Base-by-base conservation (phyloP, 2,113 vertebrate species). In the Syngnathus scovelli region DNA sequence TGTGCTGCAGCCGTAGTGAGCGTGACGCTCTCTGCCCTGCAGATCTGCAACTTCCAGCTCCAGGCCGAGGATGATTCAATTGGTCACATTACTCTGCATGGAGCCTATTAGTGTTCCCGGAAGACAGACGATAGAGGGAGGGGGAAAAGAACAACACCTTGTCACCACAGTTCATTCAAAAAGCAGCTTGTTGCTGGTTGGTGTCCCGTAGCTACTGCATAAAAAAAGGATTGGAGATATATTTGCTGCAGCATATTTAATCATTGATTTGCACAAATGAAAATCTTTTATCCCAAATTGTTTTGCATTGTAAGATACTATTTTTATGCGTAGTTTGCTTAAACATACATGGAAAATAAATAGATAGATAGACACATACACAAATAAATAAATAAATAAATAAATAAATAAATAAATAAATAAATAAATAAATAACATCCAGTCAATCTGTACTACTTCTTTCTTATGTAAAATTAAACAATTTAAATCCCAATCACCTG, bases 61-160 rank as follows among this genome's bases (percentile, higher is more conserved):
- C 81, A 56, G 69, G 85, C 84, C 89, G 88, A 93, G 83, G 90
- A 86, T 94, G 92, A 95, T 94, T 90, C 89, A 90, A 92, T 94
- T 95, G 94, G 94, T 95, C 94, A 93, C 90, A 94, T 93, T 91
- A 90, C 90, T 91, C 95, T 94, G 92, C 92, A 93, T 93, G 95
- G 90, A 93, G 94, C 94, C 56, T 91, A 93, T 97, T 95, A 95
- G 89, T 90, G 92, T 92, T 94, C 92, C 92, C 83, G 70, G 81
- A 87, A 83, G 85, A 83, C 81, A 67, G 71, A 78, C 70, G 79
- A 85, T 60, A 64, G 75, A 69, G 64, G 78, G 68, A 74, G 82
- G 76, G 65, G 74, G 59, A 15, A 23, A 74, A 75, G 78, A 86
- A 81, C 75, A 85, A 81, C 82, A 89, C 82, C 86, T 86, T 88